Evolutionary conservation across 2,888 invertebrate genomes (phyloP), one percentile per base, ranked within the genome.

Genomic region (Xestoiulus laeticollis): DNA sequence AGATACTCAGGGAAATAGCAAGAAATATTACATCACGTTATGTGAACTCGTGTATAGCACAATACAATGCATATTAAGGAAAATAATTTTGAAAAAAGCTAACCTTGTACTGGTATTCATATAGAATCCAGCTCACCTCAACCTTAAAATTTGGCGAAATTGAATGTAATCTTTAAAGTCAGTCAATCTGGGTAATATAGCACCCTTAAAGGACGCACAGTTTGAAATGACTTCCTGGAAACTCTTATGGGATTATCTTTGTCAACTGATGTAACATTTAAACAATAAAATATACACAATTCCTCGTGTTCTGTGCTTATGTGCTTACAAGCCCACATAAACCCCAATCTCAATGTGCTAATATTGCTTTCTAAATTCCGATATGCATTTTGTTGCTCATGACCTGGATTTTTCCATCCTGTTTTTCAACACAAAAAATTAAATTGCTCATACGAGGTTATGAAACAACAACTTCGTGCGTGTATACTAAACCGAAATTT

Each of bases 291-390:
- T 78, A 30, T 30, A 16, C 30, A 10, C 30, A 78, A 78, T 14
- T 78, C 14, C 5, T 26, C 26, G 12, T 26, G 68, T 68, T 26
- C 10, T 22, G 68, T 26, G 10, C 19, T 68, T 68, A 68, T 68
- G 26, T 6, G 26, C 68, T 68, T 26, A 12, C 10, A 8, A 26
- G 5, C 68, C 26, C 12, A 26, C 12, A 26, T 30, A 78, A 30
- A 78, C 30, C 10, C 14, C 30, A 30, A 30, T 78, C 30, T 78
- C 30, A 78, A 78, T 30, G 30, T 30, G 30, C 78, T 14, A 78
- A 30, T 78, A 78, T 78, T 78, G 78, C 78, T 78, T 78, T 78
- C 78, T 30, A 78, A 78, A 78, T 78, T 78, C 30, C 78, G 78
- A 78, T 78, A 78, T 26, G 30, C 30, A 16, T 48, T 78, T 78